Evolutionary conservation across 2,797 vertebrate genomes (phyloP).

Genomic region (Sus cebifrons): DNA sequence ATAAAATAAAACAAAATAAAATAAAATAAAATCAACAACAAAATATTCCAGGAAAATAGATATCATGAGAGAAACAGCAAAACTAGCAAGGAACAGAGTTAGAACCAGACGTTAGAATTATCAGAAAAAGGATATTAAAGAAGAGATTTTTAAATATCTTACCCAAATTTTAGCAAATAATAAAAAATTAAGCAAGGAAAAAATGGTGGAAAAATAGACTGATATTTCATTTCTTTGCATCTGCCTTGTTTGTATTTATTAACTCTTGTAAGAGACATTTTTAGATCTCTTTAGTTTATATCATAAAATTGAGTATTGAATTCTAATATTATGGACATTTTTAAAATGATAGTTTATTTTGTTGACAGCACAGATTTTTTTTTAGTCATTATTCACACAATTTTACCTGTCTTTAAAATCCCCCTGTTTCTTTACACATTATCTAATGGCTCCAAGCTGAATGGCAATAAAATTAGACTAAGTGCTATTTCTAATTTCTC

Average conservation of each 20-base stretch:
- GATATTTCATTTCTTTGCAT: neutral
- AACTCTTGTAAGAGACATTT: neutral
- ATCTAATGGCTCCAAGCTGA: neutral
- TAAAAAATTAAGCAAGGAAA: neutral
- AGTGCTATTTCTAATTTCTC: neutral
- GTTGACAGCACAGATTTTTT: neutral
- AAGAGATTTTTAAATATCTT: neutral
- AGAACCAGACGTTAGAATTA: neutral
- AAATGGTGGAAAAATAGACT: neutral
- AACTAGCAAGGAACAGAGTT: neutral
- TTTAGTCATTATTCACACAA: neutral
- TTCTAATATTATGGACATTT: conserved; percentile 7
- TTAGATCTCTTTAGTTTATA: neutral
- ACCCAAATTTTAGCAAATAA: neutral
- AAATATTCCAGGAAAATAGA: neutral
- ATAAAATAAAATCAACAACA: neutral
- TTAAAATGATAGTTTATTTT: neutral
- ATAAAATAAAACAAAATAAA: neutral
- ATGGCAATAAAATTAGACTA: neutral
- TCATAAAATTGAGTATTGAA: neutral
- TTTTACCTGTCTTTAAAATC: neutral
- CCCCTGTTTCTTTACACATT: neutral
- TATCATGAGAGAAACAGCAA: neutral
- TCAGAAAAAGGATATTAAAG: neutral
- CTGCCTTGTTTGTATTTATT: neutral